Percentiles rank a stretch among this genome's conserved stretches.
phyloP scores from a whole-genome alignment of 2,797 vertebrate species.

The Lindbergichthys nudifrons region DNA sequence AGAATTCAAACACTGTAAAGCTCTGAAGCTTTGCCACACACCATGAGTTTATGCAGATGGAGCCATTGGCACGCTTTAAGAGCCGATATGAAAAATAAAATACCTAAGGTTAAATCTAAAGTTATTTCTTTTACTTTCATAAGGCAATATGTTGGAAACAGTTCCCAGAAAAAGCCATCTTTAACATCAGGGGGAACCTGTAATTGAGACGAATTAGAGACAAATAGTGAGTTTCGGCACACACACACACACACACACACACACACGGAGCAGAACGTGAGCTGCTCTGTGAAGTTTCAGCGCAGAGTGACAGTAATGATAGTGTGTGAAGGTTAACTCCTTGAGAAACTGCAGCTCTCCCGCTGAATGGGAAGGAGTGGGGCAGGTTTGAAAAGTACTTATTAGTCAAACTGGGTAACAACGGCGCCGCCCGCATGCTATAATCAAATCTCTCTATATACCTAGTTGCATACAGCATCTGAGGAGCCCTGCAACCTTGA shows the following conservation, averaged over 20 bases:
- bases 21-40: slow-evolving; percentile 1
- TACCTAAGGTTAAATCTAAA: slow-evolving; percentile 17
- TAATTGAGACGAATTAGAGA: slow-evolving; percentile 77
- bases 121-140: slow-evolving; percentile 41
- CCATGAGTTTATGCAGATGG: not conserved
- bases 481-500: slow-evolving; percentile 76
- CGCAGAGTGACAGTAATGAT: slow-evolving; percentile 82
- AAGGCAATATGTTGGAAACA: slow-evolving; percentile 38
- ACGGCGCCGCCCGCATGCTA: slow-evolving; percentile 85
- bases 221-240: slow-evolving; percentile 60
- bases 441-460: slow-evolving; percentile 90
- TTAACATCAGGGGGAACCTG: slow-evolving; percentile 53
- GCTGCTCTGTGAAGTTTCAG: slow-evolving; percentile 77
- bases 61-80: slow-evolving; percentile 2
- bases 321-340: slow-evolving; percentile 83
- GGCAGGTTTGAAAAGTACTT: slow-evolving; percentile 85
- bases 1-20: not conserved
- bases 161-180: slow-evolving; percentile 47
- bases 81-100: slow-evolving; percentile 10
- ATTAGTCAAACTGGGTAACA: slow-evolving; percentile 92
- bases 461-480: slow-evolving; percentile 88
- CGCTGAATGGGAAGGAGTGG: slow-evolving; percentile 76
- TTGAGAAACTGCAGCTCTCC: slow-evolving; percentile 77
- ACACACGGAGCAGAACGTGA: slow-evolving; percentile 40
- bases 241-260: slow-evolving; percentile 30